phyloP scores from a whole-genome alignment of 2,888 invertebrate genomes.

The Furcula furcula region DNA sequence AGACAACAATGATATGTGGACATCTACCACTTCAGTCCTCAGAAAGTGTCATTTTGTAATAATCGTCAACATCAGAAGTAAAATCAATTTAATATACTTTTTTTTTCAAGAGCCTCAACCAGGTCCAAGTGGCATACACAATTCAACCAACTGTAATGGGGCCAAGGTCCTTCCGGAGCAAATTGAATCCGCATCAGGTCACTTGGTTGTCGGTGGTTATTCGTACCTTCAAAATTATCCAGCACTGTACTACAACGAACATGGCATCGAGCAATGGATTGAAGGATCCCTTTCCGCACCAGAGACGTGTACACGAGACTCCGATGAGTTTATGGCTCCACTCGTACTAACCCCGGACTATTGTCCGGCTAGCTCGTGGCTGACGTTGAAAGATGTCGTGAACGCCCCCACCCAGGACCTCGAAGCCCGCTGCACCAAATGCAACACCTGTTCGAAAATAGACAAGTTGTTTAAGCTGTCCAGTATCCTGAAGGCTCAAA shows the following conservation, averaged over 20 bases:
- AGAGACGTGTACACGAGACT: too few species aligned
- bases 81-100: too few species aligned
- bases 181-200: too few species aligned
- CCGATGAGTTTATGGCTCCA: too few species aligned
- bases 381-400: conserved; percentile 3
- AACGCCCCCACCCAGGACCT: conserved; percentile 1
- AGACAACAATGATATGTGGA: too few species aligned
- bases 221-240: background rate
- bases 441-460: conserved; percentile 6
- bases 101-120: conserved; percentile 6
- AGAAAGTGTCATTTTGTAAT: too few species aligned
- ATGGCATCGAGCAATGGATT: conserved; percentile 8
- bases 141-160: background rate
- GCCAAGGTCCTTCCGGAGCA: background rate
- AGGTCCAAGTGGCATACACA: conserved; percentile 6
- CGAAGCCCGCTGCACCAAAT: conserved; percentile 7
- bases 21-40: too few species aligned
- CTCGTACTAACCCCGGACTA: background rate
- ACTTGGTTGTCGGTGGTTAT: too few species aligned
- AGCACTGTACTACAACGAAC: conserved; percentile 1
- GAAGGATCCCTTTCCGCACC: background rate
- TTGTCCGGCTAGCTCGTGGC: conserved; percentile 4
- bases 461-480: conserved; percentile 7
- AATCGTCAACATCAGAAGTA: too few species aligned
- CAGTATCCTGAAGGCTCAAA: background rate